Conservation (phyloP, 2,888 invertebrate species). For the Tethea ocularis region DNA sequence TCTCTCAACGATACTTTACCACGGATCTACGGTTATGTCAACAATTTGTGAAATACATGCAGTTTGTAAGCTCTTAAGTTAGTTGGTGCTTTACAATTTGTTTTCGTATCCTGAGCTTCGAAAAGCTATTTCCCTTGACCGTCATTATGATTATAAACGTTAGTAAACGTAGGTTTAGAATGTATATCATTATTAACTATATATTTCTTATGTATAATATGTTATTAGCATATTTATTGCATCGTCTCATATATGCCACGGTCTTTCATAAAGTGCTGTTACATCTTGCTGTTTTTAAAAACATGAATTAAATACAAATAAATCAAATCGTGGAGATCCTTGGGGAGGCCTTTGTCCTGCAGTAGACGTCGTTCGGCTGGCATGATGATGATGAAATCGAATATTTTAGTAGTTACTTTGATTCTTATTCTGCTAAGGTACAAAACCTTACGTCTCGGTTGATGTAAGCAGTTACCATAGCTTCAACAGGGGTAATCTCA, state of each 20-base stretch:
- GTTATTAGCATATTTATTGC: not conserved
- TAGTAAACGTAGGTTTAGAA: not conserved
- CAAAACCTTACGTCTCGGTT: too few relatives aligned
- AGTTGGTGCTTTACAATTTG: not conserved
- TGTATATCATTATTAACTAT: not conserved
- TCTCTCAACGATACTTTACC: not conserved
- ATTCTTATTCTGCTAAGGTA: too few relatives aligned
- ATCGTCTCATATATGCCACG: not conserved
- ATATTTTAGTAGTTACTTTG: too few relatives aligned
- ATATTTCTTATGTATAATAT: not conserved
- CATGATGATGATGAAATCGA: too few relatives aligned
- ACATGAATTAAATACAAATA: too few relatives aligned
- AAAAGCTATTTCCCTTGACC: conserved; percentile 3
- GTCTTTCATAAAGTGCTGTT: not conserved
- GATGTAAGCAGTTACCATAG: too few relatives aligned
- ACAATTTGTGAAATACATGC: not conserved
- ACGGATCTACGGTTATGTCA: not conserved
- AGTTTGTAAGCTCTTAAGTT: conserved; percentile 1
- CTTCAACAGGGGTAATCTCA: too few relatives aligned
- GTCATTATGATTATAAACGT: not conserved
- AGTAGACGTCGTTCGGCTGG: too few relatives aligned
- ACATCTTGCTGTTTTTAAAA: not conserved
- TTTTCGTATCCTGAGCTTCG: not conserved
- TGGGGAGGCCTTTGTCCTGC: too few relatives aligned
- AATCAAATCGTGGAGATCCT: too few relatives aligned